Conservation (phyloP, 1,140 invertebrate species). For the Neodiprion lecontei region DNA sequence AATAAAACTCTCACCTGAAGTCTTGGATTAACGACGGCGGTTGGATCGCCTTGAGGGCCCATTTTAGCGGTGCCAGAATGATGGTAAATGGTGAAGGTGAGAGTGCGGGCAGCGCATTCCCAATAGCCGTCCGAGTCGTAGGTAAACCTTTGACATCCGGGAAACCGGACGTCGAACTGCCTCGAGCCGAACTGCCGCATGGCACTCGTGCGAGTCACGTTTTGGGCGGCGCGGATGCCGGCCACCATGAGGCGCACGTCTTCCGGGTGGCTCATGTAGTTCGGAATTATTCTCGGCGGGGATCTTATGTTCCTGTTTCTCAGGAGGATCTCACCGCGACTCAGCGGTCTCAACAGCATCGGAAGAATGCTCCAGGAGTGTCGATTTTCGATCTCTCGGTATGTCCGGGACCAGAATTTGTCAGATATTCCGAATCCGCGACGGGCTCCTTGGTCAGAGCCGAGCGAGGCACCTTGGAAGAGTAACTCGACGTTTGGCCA, state of each 20-base stretch:
- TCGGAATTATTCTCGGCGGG: constrained; percentile 81
- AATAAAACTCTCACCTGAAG: constrained; percentile 52
- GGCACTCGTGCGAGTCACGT: constrained; percentile 65
- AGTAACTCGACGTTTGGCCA: constrained; percentile 81
- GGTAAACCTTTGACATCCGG: constrained; percentile 68
- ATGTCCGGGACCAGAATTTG: constrained; percentile 63
- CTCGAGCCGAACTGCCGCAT: constrained; percentile 67
- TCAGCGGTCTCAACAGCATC: constrained; percentile 77
- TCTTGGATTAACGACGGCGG: constrained; percentile 75
- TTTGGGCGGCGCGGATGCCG: constrained; percentile 68
- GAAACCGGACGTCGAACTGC: constrained; percentile 68
- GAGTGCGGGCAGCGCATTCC: constrained; percentile 71
- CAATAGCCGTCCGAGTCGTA: constrained; percentile 77
- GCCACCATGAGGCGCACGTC: constrained; percentile 70
- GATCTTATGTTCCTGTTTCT: constrained; percentile 71
- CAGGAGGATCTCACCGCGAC: constrained; percentile 74
- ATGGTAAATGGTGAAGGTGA: constrained; percentile 80
- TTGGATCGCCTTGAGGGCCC: constrained; percentile 72
- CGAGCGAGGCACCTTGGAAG: constrained; percentile 66
- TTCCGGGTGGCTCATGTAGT: constrained; percentile 74
- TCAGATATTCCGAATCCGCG: constrained; percentile 67
- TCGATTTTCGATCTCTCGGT: constrained; percentile 58
- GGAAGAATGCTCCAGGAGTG: constrained; percentile 72
- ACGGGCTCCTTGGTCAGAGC: constrained; percentile 61
- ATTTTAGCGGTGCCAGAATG: constrained; percentile 86